phyloP scores from a whole-genome alignment of 2,797 vertebrate species.

The Eospalax fontanierii region DNA sequence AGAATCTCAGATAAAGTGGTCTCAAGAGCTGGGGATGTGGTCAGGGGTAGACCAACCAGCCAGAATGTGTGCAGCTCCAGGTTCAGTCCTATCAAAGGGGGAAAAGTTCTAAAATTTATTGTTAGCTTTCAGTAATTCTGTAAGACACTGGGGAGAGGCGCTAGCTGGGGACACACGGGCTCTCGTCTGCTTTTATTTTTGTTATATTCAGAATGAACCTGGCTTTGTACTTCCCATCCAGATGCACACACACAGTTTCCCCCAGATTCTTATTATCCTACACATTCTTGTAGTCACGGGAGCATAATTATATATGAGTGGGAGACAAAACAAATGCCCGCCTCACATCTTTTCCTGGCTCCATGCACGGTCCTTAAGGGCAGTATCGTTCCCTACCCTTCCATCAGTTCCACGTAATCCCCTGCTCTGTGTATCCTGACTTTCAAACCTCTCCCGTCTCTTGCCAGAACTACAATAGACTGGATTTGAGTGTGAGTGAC shows the following conservation, averaged over 20 bases:
- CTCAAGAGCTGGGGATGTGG: not conserved
- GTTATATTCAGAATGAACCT: not conserved
- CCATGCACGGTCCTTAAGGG: not conserved
- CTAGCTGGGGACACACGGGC: not conserved
- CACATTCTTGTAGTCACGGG: conserved; percentile 55
- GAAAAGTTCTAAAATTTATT: not conserved
- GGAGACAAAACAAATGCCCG: conserved; percentile 27
- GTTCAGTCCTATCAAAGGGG: not conserved
- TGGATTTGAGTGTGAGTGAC: conserved; percentile 37
- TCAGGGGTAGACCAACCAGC: not conserved
- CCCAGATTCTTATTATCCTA: not conserved
- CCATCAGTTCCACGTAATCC: conserved; percentile 68
- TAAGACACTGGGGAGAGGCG: not conserved
- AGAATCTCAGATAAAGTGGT: not conserved
- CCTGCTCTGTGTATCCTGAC: conserved; percentile 50
- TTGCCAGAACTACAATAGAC: conserved; percentile 48
- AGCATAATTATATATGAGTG: not conserved
- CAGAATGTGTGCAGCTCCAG: not conserved
- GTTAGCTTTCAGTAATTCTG: not conserved
- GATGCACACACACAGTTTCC: not conserved
- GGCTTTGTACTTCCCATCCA: not conserved
- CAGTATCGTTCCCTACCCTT: conserved; percentile 53
- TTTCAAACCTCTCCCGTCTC: conserved; percentile 26
- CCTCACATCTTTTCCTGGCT: not conserved
- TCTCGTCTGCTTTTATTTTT: conserved; percentile 8